Conservation (phyloP, 2,888 invertebrate genomes). For the Melanchra persicariae region DNA sequence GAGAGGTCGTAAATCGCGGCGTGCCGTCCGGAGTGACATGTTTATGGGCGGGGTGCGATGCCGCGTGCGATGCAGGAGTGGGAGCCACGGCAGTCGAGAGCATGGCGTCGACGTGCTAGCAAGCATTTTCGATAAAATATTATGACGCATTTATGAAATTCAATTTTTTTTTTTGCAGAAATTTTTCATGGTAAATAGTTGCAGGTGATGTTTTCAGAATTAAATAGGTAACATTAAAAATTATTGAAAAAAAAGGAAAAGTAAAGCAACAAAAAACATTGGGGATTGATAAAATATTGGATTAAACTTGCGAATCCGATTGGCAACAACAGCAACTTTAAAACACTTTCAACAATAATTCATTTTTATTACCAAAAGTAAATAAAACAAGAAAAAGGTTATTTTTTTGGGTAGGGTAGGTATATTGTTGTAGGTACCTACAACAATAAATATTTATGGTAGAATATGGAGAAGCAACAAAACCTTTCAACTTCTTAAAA, state of each 20-base stretch:
- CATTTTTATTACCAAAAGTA: too few relatives aligned
- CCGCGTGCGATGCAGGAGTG: slow-evolving; percentile 80
- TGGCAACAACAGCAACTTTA: background rate
- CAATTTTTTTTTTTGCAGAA: background rate
- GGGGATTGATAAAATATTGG: background rate
- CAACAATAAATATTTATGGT: too few relatives aligned
- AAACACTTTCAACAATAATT: background rate
- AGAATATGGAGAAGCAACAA: too few relatives aligned
- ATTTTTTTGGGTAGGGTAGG: too few relatives aligned
- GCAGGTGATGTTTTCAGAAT: background rate
- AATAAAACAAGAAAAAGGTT: too few relatives aligned
- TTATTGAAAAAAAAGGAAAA: background rate
- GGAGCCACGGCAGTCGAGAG: slow-evolving; percentile 86
- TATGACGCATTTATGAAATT: background rate
- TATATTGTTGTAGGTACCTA: too few relatives aligned
- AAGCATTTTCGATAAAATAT: slow-evolving; percentile 49
- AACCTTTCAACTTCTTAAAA: background rate
- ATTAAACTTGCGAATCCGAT: background rate
- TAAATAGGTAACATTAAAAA: background rate
- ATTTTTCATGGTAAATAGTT: background rate
- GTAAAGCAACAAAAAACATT: background rate
- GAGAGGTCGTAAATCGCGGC: slow-evolving; percentile 90
- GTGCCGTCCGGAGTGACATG: slow-evolving; percentile 88
- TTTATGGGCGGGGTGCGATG: slow-evolving; percentile 90
- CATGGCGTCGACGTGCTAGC: slow-evolving; percentile 82